Percentiles rank a stretch among this genome's conserved stretches.
These are phyloP conservation scores for Pimephales promelas DNA, from an alignment of 2,113 vertebrate species.

Conservation along the genomic window DNA sequence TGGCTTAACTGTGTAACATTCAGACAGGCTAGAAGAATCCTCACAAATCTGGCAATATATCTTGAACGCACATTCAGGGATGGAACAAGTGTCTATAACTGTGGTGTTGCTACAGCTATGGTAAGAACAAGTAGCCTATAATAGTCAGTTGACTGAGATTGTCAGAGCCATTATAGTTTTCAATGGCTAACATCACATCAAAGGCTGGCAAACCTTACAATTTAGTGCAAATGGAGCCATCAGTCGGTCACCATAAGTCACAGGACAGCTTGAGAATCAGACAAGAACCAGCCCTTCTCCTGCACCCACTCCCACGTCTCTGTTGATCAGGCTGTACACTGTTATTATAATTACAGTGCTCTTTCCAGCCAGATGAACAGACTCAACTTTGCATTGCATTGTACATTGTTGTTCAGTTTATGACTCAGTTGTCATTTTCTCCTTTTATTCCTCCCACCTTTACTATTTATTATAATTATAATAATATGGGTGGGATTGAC, in stretches of 20 bases:
- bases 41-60: neutral
- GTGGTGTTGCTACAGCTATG: neutral
- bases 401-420: neutral
- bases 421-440: neutral
- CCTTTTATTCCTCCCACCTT: neutral
- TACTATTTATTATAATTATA: no score
- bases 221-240: neutral
- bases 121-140: neutral
- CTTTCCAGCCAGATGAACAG: neutral
- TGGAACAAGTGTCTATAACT: neutral
- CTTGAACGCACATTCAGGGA: no score
- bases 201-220: neutral
- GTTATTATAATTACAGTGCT: neutral
- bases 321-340: neutral
- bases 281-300: neutral
- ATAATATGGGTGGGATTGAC: no score
- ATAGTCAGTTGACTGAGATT: neutral
- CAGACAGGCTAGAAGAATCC: no score
- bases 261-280: neutral
- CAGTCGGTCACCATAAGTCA: neutral
- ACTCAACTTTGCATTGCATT: neutral
- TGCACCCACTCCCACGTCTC: neutral
- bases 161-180: neutral
- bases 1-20: no score
- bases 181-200: neutral